These are phyloP conservation scores for Toxostoma redivivum DNA, from an alignment of 2,113 vertebrate genomes.

Conservation along the genomic window DNA sequence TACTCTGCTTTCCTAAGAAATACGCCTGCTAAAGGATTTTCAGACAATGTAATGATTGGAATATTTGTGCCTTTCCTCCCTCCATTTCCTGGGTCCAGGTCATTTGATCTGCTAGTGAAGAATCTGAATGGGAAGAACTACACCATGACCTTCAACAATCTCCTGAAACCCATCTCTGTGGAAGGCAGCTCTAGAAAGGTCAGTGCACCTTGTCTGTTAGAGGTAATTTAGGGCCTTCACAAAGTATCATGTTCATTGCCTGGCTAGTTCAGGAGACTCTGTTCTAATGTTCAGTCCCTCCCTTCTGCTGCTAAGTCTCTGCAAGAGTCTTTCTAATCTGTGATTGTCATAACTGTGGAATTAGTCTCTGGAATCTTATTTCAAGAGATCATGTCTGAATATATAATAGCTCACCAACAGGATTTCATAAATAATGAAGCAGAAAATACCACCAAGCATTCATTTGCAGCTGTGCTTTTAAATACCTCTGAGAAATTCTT, in stretches of 20 bases:
- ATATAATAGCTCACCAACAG: background rate
- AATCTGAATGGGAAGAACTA: conserved; percentile 92
- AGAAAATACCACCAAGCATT: background rate
- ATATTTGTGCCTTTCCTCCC: background rate
- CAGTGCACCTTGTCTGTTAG: background rate
- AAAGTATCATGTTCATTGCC: rapidly evolving
- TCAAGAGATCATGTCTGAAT: background rate
- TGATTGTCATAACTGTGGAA: background rate
- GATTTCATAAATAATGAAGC: background rate
- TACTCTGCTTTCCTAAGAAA: background rate
- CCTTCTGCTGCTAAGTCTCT: background rate
- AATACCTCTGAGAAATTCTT: background rate
- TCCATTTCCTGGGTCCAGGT: conserved; percentile 65
- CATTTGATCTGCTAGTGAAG: conserved; percentile 90
- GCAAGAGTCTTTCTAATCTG: background rate
- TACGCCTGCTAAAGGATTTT: background rate
- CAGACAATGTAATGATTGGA: background rate
- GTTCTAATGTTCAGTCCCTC: background rate
- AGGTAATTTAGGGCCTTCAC: background rate
- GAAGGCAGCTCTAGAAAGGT: conserved; percentile 92
- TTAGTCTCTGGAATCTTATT: background rate
- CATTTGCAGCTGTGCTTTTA: background rate
- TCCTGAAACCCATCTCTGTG: conserved; percentile 85
- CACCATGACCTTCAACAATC: conserved; percentile 89
- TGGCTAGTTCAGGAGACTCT: background rate